These are phyloP conservation scores for Lampris incognitus DNA, from an alignment of 2,113 vertebrate genomes.

Conservation along the genomic window DNA sequence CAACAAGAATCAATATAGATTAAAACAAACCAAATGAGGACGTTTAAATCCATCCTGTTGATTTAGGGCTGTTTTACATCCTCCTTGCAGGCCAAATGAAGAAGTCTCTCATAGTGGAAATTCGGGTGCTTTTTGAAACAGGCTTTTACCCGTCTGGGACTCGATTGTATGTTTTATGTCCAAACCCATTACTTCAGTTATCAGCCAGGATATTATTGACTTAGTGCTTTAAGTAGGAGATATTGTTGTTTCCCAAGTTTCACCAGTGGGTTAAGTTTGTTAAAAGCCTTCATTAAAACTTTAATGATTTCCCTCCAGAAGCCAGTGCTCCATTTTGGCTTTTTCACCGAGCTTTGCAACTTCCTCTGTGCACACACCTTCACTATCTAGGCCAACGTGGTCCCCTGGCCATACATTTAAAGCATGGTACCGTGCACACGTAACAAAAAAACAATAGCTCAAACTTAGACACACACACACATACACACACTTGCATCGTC, in stretches of 20 bases:
- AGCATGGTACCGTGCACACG: not conserved
- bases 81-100: no score
- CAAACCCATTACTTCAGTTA: no score
- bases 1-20: not conserved
- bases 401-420: conserved; percentile 45
- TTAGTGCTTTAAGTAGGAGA: conserved; percentile 11
- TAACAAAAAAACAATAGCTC: conserved; percentile 31
- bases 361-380: conserved; percentile 61
- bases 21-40: conserved; percentile 2
- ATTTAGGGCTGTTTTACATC: no score
- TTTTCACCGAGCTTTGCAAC: conserved; percentile 67
- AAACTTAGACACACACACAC: not conserved
- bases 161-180: no score
- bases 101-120: no score
- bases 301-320: conserved; percentile 65
- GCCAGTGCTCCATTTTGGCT: conserved; percentile 69
- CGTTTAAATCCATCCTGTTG: not conserved
- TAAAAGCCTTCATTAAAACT: conserved; percentile 68
- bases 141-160: no score
- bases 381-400: conserved; percentile 73
- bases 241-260: conserved; percentile 39
- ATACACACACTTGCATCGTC: conserved; percentile 30
- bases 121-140: no score
- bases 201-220: no score
- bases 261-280: conserved; percentile 66